Conservation (phyloP, 1,140 invertebrate genomes). For the Zaprionus inermis region DNA sequence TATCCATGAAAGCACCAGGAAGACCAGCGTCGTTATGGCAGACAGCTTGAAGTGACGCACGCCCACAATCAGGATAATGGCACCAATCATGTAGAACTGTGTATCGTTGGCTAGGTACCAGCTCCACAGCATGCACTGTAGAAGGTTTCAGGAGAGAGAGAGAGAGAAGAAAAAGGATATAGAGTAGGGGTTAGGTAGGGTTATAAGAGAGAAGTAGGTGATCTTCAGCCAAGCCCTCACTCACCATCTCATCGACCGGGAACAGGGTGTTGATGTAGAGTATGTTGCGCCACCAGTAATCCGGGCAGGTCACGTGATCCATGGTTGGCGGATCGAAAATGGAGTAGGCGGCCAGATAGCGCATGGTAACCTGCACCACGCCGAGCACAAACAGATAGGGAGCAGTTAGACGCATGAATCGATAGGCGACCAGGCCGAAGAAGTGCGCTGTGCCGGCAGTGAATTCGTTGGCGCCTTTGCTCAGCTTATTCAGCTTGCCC, state of each 20-base stretch:
- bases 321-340: slow-evolving; percentile 92
- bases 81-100: slow-evolving; percentile 92
- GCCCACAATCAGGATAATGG: slow-evolving; percentile 90
- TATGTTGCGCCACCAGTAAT: slow-evolving; percentile 94
- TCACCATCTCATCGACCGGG: slow-evolving; percentile 93
- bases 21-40: slow-evolving; percentile 86
- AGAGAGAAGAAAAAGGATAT: background rate
- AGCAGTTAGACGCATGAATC: slow-evolving; percentile 92
- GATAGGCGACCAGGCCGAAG: slow-evolving; percentile 90
- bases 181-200: background rate
- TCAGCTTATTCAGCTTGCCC: slow-evolving; percentile 90
- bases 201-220: background rate
- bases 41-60: slow-evolving; percentile 90
- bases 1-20: slow-evolving; percentile 90
- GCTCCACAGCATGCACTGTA: slow-evolving; percentile 94
- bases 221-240: slow-evolving; percentile 27
- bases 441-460: slow-evolving; percentile 90
- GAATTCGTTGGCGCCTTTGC: slow-evolving; percentile 89
- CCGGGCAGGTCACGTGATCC: slow-evolving; percentile 92
- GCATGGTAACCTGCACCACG: slow-evolving; percentile 91
- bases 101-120: slow-evolving; percentile 95
- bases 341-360: slow-evolving; percentile 92
- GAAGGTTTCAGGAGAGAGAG: background rate
- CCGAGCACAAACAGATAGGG: slow-evolving; percentile 94
- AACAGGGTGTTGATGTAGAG: slow-evolving; percentile 94